Evolutionary conservation across 2,888 invertebrate genomes (phyloP).

Genomic region (Philonicus albiceps): DNA sequence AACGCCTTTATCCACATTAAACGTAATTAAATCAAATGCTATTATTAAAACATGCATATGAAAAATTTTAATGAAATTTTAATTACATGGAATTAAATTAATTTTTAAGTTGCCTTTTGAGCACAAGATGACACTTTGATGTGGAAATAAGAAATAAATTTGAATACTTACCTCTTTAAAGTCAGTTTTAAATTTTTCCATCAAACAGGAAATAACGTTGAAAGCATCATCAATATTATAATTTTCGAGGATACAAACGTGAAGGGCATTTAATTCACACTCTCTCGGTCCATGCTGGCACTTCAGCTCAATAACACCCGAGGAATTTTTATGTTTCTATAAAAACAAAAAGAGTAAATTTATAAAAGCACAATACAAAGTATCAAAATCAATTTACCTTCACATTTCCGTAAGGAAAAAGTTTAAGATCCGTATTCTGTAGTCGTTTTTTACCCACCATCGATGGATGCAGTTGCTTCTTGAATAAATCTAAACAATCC

Average conservation of each 20-base stretch:
- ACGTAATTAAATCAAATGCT: too few species aligned
- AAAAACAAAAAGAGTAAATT: background rate
- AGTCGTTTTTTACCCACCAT: conserved; percentile 54
- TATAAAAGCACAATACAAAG: background rate
- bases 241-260: conserved; percentile 59
- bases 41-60: too few species aligned
- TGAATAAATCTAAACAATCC: conserved; percentile 58
- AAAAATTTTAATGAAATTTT: too few species aligned
- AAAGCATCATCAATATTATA: conserved; percentile 53
- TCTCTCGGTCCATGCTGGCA: conserved; percentile 59
- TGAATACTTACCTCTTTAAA: conserved; percentile 51
- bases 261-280: conserved; percentile 60
- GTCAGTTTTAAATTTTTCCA: conserved; percentile 51
- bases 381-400: background rate
- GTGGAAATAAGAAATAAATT: background rate
- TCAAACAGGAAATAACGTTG: conserved; percentile 57
- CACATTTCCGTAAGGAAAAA: conserved; percentile 62
- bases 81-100: too few species aligned
- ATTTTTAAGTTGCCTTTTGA: too few species aligned
- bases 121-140: background rate
- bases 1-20: too few species aligned
- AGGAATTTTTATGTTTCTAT: conserved; percentile 52
- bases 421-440: conserved; percentile 54
- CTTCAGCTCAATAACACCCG: conserved; percentile 51
- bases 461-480: conserved; percentile 54